Evolutionary conservation across 2,113 vertebrate genomes (phyloP).

Genomic region (Phaethornis superciliosus): DNA sequence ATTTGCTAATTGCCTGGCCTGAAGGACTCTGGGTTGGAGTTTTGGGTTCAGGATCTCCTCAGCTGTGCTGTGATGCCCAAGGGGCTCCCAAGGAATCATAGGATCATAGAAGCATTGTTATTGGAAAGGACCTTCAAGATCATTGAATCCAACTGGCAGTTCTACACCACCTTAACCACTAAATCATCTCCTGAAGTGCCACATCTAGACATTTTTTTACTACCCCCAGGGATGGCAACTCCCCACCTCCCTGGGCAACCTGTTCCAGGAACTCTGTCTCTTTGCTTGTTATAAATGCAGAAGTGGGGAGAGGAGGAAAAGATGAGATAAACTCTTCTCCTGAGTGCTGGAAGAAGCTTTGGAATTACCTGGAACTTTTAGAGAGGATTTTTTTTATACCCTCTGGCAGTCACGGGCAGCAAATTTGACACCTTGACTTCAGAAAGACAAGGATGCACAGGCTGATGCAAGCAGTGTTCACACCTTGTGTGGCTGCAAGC

Average conservation of each 20-base stretch:
- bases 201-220: too few relatives aligned
- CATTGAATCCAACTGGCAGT: too few relatives aligned
- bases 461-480: neutral
- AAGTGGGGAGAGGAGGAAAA: neutral
- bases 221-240: too few relatives aligned
- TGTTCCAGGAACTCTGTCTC: neutral
- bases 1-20: neutral
- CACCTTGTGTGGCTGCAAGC: neutral
- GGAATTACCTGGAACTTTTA: neutral
- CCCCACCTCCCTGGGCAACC: too few relatives aligned
- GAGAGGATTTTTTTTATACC: neutral
- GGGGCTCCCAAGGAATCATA: neutral
- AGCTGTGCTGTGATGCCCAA: rapidly evolving
- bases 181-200: too few relatives aligned
- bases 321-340: neutral
- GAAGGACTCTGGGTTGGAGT: neutral
- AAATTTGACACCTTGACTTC: neutral
- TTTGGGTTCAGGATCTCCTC: neutral
- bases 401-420: neutral
- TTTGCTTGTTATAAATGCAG: rapidly evolving
- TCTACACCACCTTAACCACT: too few relatives aligned
- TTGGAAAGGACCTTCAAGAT: too few relatives aligned
- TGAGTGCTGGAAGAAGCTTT: neutral
- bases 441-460: neutral
- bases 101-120: too few relatives aligned